Base-by-base conservation (phyloP, 2,797 vertebrate genomes). In the Benthosema pterotum region DNA sequence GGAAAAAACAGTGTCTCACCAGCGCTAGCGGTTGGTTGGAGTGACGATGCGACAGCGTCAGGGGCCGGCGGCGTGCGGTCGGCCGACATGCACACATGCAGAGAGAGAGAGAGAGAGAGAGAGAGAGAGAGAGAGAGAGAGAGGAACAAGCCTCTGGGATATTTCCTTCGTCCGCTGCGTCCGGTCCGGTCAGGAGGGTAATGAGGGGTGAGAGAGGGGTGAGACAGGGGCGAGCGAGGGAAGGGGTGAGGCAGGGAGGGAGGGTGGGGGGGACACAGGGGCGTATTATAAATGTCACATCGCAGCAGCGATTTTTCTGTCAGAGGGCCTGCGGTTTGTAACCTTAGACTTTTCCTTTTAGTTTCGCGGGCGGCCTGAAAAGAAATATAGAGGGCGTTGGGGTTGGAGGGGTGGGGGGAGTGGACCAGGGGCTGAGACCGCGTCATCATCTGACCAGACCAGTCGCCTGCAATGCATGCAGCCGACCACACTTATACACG, bases 321-420 rank as follows among this genome's bases (percentile, higher is more conserved):
- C 84, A 77, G 75, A 38, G 83, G 83, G 69, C 67, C 61, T 89
- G 89, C 60, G 84, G 89, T 88, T 38, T 87, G 81, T 81, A 88
- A 90, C 79, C 62, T 42, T 78, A 90, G 66, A 78, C 77, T 74
- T 58, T 54, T 81, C 59, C 60, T 75, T 87, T 88, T 71, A 81
- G 63, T 81, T n/a, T 75, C 76, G 83, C 52, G 60, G 78, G 77
- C 81, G 32, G 62, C 79, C 77, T 67, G 78, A 79, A 83, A 79
- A 79, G 83, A 82, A 63, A 75, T n/a, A 38, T 38, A 38, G 8
- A 83, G 73, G 79, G 78, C 52, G 74, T 72, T 61, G 56, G 8
- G 63, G 64, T 51, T 6, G 6, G 5, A 1, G 32, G 32, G 32
- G 6, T 8, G 54, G 22, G 63, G 64, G 51, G 32, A 7, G 32